Conservation (phyloP, 2,888 invertebrate species). For the Lobophora halterata region DNA sequence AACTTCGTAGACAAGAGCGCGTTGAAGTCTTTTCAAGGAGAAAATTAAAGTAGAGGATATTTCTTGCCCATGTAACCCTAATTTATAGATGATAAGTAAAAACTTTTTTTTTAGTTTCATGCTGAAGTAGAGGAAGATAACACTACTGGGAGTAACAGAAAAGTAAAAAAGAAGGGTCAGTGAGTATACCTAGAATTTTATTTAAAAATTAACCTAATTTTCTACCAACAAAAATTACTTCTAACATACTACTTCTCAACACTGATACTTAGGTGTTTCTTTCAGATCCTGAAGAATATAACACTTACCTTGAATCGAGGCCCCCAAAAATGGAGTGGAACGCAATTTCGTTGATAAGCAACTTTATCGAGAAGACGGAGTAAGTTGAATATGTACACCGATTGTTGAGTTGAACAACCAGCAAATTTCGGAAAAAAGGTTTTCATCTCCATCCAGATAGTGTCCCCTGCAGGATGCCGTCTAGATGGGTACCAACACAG, state of each 20-base stretch:
- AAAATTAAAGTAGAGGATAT: too few relatives aligned
- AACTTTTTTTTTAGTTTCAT: slow-evolving; percentile 82
- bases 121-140: slow-evolving; percentile 82
- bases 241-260: background rate
- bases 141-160: slow-evolving; percentile 36
- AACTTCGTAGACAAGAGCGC: background rate
- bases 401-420: too few relatives aligned
- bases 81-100: too few relatives aligned
- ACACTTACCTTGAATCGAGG: slow-evolving; percentile 82
- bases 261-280: slow-evolving; percentile 22
- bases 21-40: slow-evolving; percentile 19
- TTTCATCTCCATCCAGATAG: background rate
- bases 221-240: too few relatives aligned
- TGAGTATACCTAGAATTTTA: too few relatives aligned
- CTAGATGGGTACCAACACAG: too few relatives aligned
- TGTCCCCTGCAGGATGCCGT: too few relatives aligned
- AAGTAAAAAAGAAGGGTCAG: slow-evolving; percentile 55
- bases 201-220: too few relatives aligned
- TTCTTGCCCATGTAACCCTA: too few relatives aligned
- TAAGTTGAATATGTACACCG: slow-evolving; percentile 45
- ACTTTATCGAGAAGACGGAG: slow-evolving; percentile 80
- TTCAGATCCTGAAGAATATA: slow-evolving; percentile 80
- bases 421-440: background rate
- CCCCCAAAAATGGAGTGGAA: slow-evolving; percentile 85
- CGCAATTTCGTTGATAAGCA: slow-evolving; percentile 82